These are phyloP conservation scores for Villa cingulata DNA, from an alignment of 2,888 invertebrate species.

Conservation along the genomic window DNA sequence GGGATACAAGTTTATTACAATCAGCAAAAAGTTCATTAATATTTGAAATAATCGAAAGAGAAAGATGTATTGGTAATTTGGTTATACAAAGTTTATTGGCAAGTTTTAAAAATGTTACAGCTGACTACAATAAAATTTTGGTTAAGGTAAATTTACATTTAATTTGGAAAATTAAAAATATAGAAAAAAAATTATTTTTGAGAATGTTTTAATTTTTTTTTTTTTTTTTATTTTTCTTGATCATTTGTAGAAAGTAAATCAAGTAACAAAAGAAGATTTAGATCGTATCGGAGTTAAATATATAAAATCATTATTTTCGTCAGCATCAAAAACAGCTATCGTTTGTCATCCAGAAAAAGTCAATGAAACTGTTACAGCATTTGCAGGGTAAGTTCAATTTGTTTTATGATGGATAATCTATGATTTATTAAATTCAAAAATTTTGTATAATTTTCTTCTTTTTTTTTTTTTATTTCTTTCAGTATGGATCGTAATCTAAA, in stretches of 20 bases:
- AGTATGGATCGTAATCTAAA: constrained; percentile 22
- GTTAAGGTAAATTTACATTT: constrained; percentile 10
- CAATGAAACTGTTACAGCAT: constrained; percentile 12
- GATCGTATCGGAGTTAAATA: constrained; percentile 56
- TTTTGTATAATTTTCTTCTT: background rate
- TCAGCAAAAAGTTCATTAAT: constrained; percentile 78
- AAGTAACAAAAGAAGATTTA: constrained; percentile 49
- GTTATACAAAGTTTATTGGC: constrained; percentile 58
- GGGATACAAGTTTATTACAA: constrained; percentile 62
- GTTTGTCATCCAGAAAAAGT: constrained; percentile 68
- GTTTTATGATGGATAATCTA: too few relatives aligned
- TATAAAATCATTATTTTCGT: constrained; percentile 52
- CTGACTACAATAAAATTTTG: constrained; percentile 42
- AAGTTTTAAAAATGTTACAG: constrained; percentile 52
- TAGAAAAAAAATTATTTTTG: too few relatives aligned
- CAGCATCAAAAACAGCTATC: constrained; percentile 48
- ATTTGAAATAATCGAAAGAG: constrained; percentile 69
- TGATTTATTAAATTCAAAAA: too few relatives aligned
- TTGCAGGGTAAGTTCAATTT: constrained; percentile 10
- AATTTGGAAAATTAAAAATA: background rate
- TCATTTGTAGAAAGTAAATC: constrained; percentile 43
- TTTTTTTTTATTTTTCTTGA: constrained; percentile 4
- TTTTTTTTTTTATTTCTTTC: constrained; percentile 13
- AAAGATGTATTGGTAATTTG: constrained; percentile 63
- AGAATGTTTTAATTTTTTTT: background rate